A percentile compares a stretch with the other conserved stretches of the same genome.
phyloP scores from a whole-genome alignment of 2,888 invertebrate genomes.

The Cephus runcator region DNA sequence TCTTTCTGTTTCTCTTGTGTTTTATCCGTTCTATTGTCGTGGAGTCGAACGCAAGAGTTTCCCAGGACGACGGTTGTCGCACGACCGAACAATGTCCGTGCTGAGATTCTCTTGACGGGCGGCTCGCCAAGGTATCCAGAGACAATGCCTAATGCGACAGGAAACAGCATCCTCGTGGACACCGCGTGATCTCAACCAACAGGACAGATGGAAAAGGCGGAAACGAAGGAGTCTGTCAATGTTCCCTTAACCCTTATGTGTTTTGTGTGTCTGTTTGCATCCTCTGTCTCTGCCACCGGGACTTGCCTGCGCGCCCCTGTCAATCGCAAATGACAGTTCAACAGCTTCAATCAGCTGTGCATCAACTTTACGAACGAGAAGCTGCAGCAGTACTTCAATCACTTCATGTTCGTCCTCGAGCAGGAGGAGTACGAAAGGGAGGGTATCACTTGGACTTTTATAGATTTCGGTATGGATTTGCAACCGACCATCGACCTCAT shows the following conservation, averaged over 20 bases:
- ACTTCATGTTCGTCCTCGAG: slow-evolving; percentile 95
- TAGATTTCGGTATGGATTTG: slow-evolving; percentile 96
- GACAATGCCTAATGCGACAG: neutral
- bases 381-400: slow-evolving; percentile 96
- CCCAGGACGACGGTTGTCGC: neutral
- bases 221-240: neutral
- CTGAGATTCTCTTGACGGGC: neutral
- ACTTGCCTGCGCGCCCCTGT: slow-evolving; percentile 18
- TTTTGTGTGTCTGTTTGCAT: slow-evolving; percentile 46
- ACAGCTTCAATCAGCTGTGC: slow-evolving; percentile 95
- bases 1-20: neutral
- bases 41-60: neutral
- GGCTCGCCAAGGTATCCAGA: neutral
- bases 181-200: neutral
- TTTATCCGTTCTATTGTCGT: neutral
- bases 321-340: slow-evolving; percentile 73
- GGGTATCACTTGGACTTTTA: slow-evolving; percentile 91
- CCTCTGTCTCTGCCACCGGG: slow-evolving; percentile 27
- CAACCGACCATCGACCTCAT: slow-evolving; percentile 90
- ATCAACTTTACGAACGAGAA: slow-evolving; percentile 97
- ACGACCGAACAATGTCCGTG: neutral
- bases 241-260: slow-evolving; percentile 1
- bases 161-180: neutral
- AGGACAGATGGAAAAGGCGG: neutral
- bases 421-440: slow-evolving; percentile 95